A percentile compares a stretch with the other conserved stretches of the same genome.
Conservation (phyloP, 1,140 invertebrate genomes). For the Drosophila subpulchrella region DNA sequence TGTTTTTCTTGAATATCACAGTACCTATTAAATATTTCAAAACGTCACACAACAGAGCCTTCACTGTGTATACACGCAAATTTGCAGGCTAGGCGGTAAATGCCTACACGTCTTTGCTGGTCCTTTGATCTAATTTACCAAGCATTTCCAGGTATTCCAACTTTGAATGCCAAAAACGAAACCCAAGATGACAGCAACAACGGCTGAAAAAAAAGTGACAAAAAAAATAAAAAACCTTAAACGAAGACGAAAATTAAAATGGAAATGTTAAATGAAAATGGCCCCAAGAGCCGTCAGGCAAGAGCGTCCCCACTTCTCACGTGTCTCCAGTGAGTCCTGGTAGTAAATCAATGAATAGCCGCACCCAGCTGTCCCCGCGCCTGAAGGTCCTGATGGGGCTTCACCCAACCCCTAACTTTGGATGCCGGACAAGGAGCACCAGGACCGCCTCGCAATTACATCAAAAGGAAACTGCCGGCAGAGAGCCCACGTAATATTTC, state of each 20-base stretch:
- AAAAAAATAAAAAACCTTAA: conserved; percentile 12
- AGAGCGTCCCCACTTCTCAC: conserved; percentile 7
- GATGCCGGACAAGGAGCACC: not conserved
- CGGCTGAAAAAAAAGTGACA: not conserved
- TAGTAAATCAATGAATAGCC: conserved; percentile 74
- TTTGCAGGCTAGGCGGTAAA: conserved; percentile 27
- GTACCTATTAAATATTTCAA: not conserved
- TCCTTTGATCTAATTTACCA: conserved; percentile 80
- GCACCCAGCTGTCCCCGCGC: conserved; percentile 22
- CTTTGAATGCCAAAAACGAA: conserved; percentile 72
- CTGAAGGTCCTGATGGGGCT: not conserved
- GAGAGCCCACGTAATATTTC: conserved; percentile 64
- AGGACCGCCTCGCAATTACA: conserved; percentile 59
- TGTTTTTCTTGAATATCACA: too few species aligned
- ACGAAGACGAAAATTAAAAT: conserved; percentile 44
- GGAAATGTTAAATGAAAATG: conserved; percentile 73
- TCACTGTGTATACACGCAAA: not conserved
- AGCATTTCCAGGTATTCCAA: conserved; percentile 80
- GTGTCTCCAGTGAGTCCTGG: conserved; percentile 34
- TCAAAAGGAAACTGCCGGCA: conserved; percentile 71
- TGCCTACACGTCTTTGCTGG: conserved; percentile 66
- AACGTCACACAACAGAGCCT: not conserved
- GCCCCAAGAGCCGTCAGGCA: conserved; percentile 17
- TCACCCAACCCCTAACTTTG: not conserved
- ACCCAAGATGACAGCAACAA: conserved; percentile 64